These are phyloP conservation scores for Drosophila lacertosa DNA, from an alignment of 1,140 invertebrate genomes.

Conservation along the genomic window DNA sequence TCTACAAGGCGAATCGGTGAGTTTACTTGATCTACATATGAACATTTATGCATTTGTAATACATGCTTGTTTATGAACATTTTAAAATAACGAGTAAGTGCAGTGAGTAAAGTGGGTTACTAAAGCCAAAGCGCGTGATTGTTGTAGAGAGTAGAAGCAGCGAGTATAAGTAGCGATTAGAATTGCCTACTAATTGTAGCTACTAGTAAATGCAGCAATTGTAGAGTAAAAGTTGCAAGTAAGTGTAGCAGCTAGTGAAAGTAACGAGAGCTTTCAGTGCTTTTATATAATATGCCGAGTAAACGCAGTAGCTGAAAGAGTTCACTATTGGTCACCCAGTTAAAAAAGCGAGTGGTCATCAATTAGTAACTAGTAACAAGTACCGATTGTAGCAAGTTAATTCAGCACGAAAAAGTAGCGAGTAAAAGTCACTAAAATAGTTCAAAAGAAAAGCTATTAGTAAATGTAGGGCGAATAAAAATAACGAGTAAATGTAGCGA, in stretches of 20 bases:
- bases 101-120: not conserved
- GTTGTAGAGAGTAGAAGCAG: not conserved
- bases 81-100: not conserved
- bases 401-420: not conserved
- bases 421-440: not conserved
- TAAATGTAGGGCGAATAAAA: not conserved
- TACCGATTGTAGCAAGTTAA: too few relatives aligned
- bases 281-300: too few relatives aligned
- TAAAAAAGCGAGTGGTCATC: too few relatives aligned
- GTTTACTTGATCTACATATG: conserved; percentile 77
- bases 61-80: too few relatives aligned
- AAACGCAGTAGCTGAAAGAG: too few relatives aligned
- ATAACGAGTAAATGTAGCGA: not conserved
- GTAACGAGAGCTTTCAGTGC: too few relatives aligned
- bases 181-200: not conserved
- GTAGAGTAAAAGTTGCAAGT: not conserved
- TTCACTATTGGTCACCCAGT: too few relatives aligned
- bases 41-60: too few relatives aligned
- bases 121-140: not conserved
- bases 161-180: not conserved
- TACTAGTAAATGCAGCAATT: too few relatives aligned
- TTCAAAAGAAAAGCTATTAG: too few relatives aligned
- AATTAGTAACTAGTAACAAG: too few relatives aligned
- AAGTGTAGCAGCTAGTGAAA: not conserved
- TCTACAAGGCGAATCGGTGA: conserved; percentile 93